A percentile compares a stretch with the other conserved stretches of the same genome.
phyloP scores from a whole-genome alignment of 2,113 vertebrate genomes.

The Etheostoma cragini region DNA sequence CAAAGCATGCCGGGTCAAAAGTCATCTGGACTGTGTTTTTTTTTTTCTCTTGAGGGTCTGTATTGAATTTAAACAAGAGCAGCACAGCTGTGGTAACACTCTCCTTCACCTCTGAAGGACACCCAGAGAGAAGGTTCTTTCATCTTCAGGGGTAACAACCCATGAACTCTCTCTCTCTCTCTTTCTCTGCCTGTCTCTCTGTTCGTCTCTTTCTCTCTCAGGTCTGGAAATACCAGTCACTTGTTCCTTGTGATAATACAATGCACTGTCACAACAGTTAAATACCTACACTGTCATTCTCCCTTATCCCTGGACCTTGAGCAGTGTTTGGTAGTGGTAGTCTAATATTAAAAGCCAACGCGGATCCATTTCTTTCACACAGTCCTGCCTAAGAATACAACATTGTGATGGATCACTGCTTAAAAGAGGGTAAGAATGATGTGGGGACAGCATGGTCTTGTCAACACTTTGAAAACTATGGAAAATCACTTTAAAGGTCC shows the following conservation, averaged over 20 bases:
- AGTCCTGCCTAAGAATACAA: not conserved
- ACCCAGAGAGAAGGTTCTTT: slow-evolving; percentile 72
- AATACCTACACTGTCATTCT: slow-evolving; percentile 21
- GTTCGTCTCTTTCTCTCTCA: slow-evolving; percentile 25
- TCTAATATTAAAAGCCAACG: not conserved
- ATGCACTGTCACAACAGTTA: slow-evolving; percentile 7
- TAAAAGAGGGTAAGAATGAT: slow-evolving; percentile 6
- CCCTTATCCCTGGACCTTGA: not conserved
- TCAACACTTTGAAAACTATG: slow-evolving; percentile 26
- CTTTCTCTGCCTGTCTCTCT: slow-evolving; percentile 15
- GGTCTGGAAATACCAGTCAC: slow-evolving; percentile 26
- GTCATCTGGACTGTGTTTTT: slow-evolving; percentile 69
- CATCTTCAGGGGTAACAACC: slow-evolving; percentile 75
- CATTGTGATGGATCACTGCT: not conserved
- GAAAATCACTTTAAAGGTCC: slow-evolving; percentile 58
- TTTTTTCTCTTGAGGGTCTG: slow-evolving; percentile 64
- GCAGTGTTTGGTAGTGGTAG: not conserved
- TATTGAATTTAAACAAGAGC: slow-evolving; percentile 81
- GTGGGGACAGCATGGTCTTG: slow-evolving; percentile 4
- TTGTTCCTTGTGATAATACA: slow-evolving; percentile 13
- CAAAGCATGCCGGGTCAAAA: slow-evolving; percentile 77
- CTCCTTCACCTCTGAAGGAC: slow-evolving; percentile 75
- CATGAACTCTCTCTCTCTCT: slow-evolving; percentile 46
- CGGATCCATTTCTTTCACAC: slow-evolving; percentile 35
- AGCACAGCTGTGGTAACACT: slow-evolving; percentile 82